Evolutionary conservation across 2,113 vertebrate species (phyloP), one percentile per base, ranked within the genome.

Genomic region (Gallinago media): DNA sequence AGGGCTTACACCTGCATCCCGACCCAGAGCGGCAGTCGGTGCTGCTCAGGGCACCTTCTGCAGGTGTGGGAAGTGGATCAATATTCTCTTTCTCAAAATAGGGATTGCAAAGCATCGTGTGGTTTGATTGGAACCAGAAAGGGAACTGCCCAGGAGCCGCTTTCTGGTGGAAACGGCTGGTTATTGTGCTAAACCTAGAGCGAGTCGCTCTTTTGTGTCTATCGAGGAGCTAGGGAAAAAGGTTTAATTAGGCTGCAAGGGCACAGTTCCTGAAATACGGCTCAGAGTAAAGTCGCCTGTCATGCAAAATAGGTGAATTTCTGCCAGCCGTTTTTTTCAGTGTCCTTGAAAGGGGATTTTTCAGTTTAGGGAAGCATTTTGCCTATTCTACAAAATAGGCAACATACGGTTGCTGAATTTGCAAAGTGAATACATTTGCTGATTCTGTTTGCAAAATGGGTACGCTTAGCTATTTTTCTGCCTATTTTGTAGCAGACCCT

Each of bases 311-410:
- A 94, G 96, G 94, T 96, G 92, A 81, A 94, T 96, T 96, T 94
- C 95, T 96, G 96, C 94, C 95, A 94, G 88, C 70, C 85, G 3
- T 52, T 92, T 94, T 91, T 75, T 96, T 96, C 88, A 72, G 83
- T 96, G 96, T 91, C 96, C 96, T 97, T 96, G 96, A 97, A 94
- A 94, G 96, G 96, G 96, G 96, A 89, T 96, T 96, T 97, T 96
- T 95, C 91, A 95, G 86, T 97, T 92, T 94, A 96, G 96, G 96
- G 96, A 95, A 97, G 94, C 94, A 2, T 96, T 95, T 96, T 96
- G 95, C 96, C 96, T 94, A 58, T 95, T 96, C 92, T 96, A 94
- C 91, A 96, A 85, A 97, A 89, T 72, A 95, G 96, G 96, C 96
- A 89, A 84, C 94, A 91, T 75, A 94, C 86, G 86, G 96, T 81